Conservation (phyloP, 2,888 invertebrate species). For the Lymantria monacha region DNA sequence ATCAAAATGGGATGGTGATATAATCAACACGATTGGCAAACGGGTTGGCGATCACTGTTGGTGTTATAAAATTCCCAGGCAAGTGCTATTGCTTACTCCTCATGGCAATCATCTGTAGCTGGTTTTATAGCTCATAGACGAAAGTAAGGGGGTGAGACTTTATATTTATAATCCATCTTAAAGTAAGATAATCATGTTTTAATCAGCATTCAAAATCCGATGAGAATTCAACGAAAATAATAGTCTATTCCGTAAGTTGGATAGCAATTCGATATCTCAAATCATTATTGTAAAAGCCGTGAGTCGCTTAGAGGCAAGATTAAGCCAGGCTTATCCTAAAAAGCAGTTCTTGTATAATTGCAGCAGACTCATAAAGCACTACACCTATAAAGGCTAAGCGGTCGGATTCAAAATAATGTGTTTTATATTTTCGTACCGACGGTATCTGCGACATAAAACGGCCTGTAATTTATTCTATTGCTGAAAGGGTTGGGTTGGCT, state of each 20-base stretch:
- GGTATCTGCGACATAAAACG: conserved; percentile 81
- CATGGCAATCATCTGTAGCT: no score
- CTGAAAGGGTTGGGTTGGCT: conserved; percentile 79
- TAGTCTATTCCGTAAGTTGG: conserved; percentile 2
- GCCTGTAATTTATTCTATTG: conserved; percentile 82
- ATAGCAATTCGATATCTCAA: conserved; percentile 53
- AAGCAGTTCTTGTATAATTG: conserved; percentile 75
- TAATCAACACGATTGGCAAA: no score
- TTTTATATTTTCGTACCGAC: conserved; percentile 78
- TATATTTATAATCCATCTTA: no score
- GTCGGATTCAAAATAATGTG: conserved; percentile 81
- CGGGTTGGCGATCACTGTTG: no score
- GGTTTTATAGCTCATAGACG: no score
- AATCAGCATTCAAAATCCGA: conserved; percentile 11
- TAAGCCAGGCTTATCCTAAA: conserved; percentile 65
- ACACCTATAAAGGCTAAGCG: conserved; percentile 80
- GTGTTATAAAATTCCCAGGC: no score
- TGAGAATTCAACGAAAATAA: conserved; percentile 20
- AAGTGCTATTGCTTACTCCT: no score
- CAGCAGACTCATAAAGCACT: conserved; percentile 72
- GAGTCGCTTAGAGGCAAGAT: conserved; percentile 48
- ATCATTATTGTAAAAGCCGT: conserved; percentile 62
- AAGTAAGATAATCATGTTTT: not conserved
- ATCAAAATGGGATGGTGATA: no score
- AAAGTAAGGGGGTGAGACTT: no score